Conservation (phyloP, 2,797 vertebrate species). For the Enteromius radiatus region DNA sequence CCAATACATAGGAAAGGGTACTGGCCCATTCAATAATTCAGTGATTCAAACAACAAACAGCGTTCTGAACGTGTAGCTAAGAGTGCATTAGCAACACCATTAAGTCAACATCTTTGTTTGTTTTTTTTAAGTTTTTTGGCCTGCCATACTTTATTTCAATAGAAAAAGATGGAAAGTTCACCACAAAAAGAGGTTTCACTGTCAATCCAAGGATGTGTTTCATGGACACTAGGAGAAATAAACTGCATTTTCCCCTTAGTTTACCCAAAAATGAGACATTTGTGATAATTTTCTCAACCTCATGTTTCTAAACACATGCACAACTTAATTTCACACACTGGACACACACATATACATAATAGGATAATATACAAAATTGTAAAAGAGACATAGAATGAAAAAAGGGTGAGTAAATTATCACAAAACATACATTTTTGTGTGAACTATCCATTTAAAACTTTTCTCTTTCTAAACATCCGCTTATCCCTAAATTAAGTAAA, state of each 20-base stretch:
- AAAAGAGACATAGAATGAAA: background rate
- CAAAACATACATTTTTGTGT: background rate
- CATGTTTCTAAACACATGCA: background rate
- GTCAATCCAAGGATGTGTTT: background rate
- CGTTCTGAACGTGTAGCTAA: conserved; percentile 37
- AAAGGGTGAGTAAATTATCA: background rate
- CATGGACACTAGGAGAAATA: background rate
- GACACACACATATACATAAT: background rate
- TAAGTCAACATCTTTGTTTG: conserved; percentile 36
- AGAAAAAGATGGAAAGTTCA: conserved; percentile 16
- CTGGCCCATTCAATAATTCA: conserved; percentile 62
- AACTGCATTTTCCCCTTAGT: background rate
- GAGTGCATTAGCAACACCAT: conserved; percentile 48
- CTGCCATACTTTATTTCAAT: conserved; percentile 11
- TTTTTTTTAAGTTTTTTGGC: background rate
- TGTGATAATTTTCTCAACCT: background rate
- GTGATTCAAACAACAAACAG: conserved; percentile 48
- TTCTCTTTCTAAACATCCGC: background rate
- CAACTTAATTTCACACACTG: background rate
- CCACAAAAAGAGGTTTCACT: background rate
- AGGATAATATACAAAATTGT: too few relatives aligned
- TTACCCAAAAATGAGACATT: background rate
- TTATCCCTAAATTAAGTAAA: conserved; percentile 6
- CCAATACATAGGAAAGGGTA: conserved; percentile 42
- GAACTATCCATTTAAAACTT: background rate